Percentiles rank a stretch among this genome's conserved stretches.
phyloP scores from a whole-genome alignment of 2,797 vertebrate species.

The Pterois miles region DNA sequence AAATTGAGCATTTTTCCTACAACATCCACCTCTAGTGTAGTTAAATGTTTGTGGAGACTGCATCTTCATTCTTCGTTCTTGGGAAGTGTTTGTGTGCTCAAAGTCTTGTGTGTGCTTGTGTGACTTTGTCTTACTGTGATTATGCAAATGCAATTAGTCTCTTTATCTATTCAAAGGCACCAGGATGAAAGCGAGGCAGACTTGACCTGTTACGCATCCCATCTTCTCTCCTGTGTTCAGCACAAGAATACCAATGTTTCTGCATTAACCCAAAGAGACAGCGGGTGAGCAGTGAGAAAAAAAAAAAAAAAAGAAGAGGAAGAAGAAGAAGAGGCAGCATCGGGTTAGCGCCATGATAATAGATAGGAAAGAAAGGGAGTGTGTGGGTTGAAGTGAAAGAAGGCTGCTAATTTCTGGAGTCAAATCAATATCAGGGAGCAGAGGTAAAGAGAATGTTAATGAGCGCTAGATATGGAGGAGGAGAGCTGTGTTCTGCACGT shows the following conservation, averaged over 20 bases:
- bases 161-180: slow-evolving; percentile 81
- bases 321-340: background rate
- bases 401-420: slow-evolving; percentile 40
- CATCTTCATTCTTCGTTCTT: slow-evolving; percentile 8
- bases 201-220: slow-evolving; percentile 75
- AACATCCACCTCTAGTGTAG: background rate
- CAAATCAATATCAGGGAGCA: slow-evolving; percentile 51
- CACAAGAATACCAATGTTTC: slow-evolving; percentile 77
- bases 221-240: slow-evolving; percentile 66
- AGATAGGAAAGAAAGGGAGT: slow-evolving; percentile 19
- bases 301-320: background rate
- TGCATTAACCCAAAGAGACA: slow-evolving; percentile 67
- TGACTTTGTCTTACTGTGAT: slow-evolving; percentile 67
- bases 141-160: slow-evolving; percentile 84
- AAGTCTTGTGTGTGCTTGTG: slow-evolving; percentile 4
- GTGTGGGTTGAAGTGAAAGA: slow-evolving; percentile 26
- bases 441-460: slow-evolving; percentile 38
- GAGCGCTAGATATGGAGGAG: slow-evolving; percentile 3
- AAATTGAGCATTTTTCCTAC: too few relatives aligned
- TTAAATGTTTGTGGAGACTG: background rate
- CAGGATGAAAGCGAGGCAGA: slow-evolving; percentile 73
- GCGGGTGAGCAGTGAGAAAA: slow-evolving; percentile 33
- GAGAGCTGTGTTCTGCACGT: slow-evolving; percentile 15
- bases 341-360: slow-evolving; percentile 18
- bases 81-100: background rate